phyloP scores from a whole-genome alignment of 2,113 vertebrate genomes.

The Siphamia tubifer region DNA sequence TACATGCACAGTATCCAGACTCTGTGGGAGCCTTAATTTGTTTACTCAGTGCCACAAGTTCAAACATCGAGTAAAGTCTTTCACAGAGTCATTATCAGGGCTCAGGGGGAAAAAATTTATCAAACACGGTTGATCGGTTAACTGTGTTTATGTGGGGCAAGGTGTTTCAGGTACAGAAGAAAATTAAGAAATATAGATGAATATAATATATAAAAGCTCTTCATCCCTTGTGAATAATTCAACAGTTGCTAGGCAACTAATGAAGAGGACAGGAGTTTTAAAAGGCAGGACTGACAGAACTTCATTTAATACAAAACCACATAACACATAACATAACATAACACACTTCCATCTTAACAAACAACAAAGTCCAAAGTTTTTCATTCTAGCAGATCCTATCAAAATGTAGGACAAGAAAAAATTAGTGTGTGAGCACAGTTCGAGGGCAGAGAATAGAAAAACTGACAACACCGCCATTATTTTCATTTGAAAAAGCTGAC shows the following conservation, averaged over 20 bases:
- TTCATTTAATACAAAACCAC: slow-evolving; percentile 11
- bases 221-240: not conserved
- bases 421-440: not conserved
- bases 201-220: slow-evolving; percentile 10
- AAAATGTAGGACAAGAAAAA: not conserved
- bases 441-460: not conserved
- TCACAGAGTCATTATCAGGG: slow-evolving; percentile 6
- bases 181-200: not conserved
- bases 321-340: slow-evolving; percentile 1
- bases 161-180: slow-evolving; percentile 3
- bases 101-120: slow-evolving; percentile 25
- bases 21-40: no score
- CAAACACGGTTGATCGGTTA: not conserved
- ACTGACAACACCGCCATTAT: not conserved
- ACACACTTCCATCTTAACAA: not conserved
- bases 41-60: slow-evolving; percentile 8
- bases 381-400: not conserved
- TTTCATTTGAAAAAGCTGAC: not conserved
- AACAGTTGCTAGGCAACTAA: slow-evolving; percentile 65
- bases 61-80: slow-evolving; percentile 21
- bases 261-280: slow-evolving; percentile 14
- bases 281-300: slow-evolving; percentile 10
- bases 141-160: slow-evolving; percentile 15
- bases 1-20: no score
- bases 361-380: not conserved